A percentile compares a stretch with the other conserved stretches of the same genome.
phyloP scores from a whole-genome alignment of 2,113 vertebrate genomes.

The Spilogale gracilis region DNA sequence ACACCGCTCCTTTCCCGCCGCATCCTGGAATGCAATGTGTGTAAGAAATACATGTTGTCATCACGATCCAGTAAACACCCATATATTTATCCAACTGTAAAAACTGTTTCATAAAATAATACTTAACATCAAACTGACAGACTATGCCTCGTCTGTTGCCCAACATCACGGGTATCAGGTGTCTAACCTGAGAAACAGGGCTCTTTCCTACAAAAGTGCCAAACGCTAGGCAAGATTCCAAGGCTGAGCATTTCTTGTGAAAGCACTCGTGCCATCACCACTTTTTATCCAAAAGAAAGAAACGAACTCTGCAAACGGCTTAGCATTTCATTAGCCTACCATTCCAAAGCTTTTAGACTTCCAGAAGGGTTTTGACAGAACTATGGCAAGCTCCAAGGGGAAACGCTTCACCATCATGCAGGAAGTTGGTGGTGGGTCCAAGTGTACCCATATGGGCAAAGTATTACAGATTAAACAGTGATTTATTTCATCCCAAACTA shows the following conservation, averaged over 20 bases:
- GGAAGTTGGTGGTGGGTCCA: not conserved
- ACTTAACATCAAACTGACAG: not conserved
- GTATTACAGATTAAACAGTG: not conserved
- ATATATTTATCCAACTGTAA: not conserved
- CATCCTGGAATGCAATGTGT: not conserved
- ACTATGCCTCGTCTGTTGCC: not conserved
- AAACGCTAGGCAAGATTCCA: not conserved
- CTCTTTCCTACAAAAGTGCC: not conserved
- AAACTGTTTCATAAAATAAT: constrained; percentile 47
- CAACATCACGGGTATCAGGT: not conserved
- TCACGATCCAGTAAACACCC: not conserved
- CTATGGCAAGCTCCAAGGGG: not conserved
- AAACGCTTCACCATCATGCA: not conserved
- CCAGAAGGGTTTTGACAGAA: constrained; percentile 43
- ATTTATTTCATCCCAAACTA: constrained; percentile 24
- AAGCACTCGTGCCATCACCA: not conserved
- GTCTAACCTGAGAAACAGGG: not conserved
- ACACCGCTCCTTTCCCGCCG: not conserved
- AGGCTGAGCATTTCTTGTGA: not conserved
- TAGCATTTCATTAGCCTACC: not conserved
- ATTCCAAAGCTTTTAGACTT: not conserved
- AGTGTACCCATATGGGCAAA: constrained; percentile 16
- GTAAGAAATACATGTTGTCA: not conserved
- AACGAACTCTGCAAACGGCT: not conserved
- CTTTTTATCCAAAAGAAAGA: not conserved